Conservation (phyloP, 2,797 vertebrate genomes). For the Glyptemys insculpta region DNA sequence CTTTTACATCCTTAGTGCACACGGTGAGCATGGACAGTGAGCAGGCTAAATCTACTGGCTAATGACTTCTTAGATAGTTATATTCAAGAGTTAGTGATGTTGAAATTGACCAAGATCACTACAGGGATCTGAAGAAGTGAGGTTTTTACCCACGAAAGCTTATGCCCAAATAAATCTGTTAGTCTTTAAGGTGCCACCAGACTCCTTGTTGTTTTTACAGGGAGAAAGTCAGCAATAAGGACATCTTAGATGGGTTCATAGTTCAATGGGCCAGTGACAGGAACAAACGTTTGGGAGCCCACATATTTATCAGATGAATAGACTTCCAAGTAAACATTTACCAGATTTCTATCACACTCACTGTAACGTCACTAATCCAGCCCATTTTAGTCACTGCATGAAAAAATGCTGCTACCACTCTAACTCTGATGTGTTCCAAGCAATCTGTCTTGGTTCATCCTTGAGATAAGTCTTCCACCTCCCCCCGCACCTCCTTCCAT, state of each 20-base stretch:
- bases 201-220: no score
- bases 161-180: no score
- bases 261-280: background rate
- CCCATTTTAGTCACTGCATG: background rate
- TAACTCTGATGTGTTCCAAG: background rate
- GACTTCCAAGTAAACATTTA: background rate
- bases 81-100: background rate
- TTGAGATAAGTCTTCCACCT: background rate
- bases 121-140: no score
- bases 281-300: background rate
- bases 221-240: background rate
- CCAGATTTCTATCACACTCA: background rate
- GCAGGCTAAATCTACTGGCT: background rate
- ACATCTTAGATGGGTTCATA: background rate
- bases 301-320: rapidly evolving
- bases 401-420: background rate
- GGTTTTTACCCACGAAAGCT: no score
- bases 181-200: no score
- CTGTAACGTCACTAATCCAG: background rate
- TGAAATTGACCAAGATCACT: background rate
- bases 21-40: background rate
- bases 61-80: slow-evolving; percentile 19
- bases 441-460: background rate
- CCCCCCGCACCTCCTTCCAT: slow-evolving; percentile 38
- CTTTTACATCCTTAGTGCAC: background rate